Evolutionary conservation across 2,113 vertebrate genomes (phyloP).

Genomic region (Ciconia maguari): DNA sequence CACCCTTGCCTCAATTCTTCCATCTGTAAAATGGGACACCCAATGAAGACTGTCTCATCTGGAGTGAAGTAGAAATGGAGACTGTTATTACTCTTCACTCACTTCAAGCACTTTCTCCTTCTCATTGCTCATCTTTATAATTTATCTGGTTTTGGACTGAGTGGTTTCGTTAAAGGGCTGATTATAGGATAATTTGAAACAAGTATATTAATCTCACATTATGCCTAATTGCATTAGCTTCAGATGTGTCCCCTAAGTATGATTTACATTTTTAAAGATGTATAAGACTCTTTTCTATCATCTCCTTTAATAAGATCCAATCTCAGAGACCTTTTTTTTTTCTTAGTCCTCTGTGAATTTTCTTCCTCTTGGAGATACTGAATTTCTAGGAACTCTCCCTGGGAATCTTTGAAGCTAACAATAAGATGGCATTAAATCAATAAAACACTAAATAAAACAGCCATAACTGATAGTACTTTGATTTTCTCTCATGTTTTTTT

Average conservation of each 20-base stretch:
- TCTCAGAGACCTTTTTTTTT: not conserved
- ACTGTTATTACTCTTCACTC: not conserved
- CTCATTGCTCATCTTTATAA: not conserved
- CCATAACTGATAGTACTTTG: not conserved
- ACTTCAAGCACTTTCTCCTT: not conserved
- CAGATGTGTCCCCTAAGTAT: conserved; percentile 29
- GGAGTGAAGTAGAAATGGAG: not conserved
- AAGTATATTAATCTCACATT: conserved; percentile 45
- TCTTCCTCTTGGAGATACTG: not conserved
- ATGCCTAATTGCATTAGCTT: conserved; percentile 45
- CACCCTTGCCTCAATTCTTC: not conserved
- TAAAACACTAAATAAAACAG: conserved; percentile 2
- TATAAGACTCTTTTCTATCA: not conserved
- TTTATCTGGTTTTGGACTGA: not conserved
- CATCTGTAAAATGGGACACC: not conserved
- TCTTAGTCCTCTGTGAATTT: not conserved
- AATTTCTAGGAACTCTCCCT: not conserved
- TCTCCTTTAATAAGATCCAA: not conserved
- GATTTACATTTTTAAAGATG: conserved; percentile 37
- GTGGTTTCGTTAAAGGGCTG: conserved; percentile 4
- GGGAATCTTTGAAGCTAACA: not conserved
- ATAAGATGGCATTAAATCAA: not conserved
- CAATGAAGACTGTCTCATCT: not conserved
- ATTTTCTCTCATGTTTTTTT: not conserved
- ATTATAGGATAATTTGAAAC: conserved; percentile 40